These are phyloP conservation scores for Trichomycterus rosablanca DNA, from an alignment of 2,113 vertebrate genomes.

Conservation along the genomic window DNA sequence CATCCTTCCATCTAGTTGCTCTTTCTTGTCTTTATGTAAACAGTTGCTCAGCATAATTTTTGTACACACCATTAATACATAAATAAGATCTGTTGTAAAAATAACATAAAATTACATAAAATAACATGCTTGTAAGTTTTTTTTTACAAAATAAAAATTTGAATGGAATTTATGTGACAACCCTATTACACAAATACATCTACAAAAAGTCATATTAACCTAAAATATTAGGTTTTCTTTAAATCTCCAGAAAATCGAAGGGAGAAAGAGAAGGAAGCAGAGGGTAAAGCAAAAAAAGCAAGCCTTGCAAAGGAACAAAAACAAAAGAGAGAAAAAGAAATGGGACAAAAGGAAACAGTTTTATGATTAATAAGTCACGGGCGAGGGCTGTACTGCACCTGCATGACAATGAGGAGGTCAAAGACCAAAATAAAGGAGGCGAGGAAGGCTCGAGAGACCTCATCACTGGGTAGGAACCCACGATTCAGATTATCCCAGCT, in stretches of 20 bases:
- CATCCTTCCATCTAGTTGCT: no score
- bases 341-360: background rate
- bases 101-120: no score
- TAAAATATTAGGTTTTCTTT: no score
- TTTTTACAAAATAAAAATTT: no score
- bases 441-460: conserved; percentile 94
- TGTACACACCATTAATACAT: no score
- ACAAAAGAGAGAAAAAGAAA: background rate
- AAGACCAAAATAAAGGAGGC: conserved; percentile 98
- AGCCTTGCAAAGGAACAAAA: background rate
- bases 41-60: no score
- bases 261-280: background rate
- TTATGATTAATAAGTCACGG: conserved; percentile 60
- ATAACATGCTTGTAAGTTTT: no score
- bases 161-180: no score
- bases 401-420: conserved; percentile 99
- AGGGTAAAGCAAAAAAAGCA: conserved; percentile 1
- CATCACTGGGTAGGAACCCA: conserved; percentile 95
- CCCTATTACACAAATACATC: no score
- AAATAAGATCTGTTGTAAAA: no score
- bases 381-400: conserved; percentile 70
- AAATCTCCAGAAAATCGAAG: background rate
- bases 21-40: no score
- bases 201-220: no score
- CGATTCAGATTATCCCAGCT: conserved; percentile 97